A percentile compares a stretch with the other conserved stretches of the same genome.
Conservation (phyloP, 2,888 invertebrate species). For the Tuberolachnus salignus region DNA sequence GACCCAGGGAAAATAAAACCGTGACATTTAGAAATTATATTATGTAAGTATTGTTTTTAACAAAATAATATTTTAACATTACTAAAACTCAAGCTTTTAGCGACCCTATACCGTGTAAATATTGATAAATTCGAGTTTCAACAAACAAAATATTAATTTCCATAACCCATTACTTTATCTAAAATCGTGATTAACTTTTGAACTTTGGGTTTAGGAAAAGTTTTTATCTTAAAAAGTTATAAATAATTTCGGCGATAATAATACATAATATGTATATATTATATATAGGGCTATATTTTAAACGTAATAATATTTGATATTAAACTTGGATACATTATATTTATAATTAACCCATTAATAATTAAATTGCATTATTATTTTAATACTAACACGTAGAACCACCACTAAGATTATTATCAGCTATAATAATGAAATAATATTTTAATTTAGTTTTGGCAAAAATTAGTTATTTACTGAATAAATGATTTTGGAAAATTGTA, state of each 20-base stretch:
- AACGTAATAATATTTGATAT: not conserved
- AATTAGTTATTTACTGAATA: too few relatives aligned
- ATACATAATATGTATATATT: not conserved
- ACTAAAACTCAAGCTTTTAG: not conserved
- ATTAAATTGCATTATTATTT: not conserved
- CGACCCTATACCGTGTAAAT: constrained; percentile 9
- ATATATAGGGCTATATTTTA: not conserved
- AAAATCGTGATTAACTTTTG: constrained; percentile 24
- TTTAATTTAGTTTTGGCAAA: too few relatives aligned
- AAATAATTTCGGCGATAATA: not conserved
- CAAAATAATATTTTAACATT: constrained; percentile 8
- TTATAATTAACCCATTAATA: not conserved
- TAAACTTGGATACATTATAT: not conserved
- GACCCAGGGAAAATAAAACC: too few relatives aligned
- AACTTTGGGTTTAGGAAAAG: not conserved
- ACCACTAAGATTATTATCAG: too few relatives aligned
- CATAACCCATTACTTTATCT: constrained; percentile 17
- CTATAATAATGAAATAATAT: too few relatives aligned
- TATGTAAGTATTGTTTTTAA: not conserved
- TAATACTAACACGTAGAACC: not conserved
- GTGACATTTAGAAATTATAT: too few relatives aligned
- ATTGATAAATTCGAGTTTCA: constrained; percentile 19
- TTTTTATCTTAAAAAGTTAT: constrained; percentile 16
- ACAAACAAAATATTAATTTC: constrained; percentile 3
- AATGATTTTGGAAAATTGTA: too few relatives aligned